phyloP scores from a whole-genome alignment of 2,113 vertebrate species.

The Lepisosteus osseus region DNA sequence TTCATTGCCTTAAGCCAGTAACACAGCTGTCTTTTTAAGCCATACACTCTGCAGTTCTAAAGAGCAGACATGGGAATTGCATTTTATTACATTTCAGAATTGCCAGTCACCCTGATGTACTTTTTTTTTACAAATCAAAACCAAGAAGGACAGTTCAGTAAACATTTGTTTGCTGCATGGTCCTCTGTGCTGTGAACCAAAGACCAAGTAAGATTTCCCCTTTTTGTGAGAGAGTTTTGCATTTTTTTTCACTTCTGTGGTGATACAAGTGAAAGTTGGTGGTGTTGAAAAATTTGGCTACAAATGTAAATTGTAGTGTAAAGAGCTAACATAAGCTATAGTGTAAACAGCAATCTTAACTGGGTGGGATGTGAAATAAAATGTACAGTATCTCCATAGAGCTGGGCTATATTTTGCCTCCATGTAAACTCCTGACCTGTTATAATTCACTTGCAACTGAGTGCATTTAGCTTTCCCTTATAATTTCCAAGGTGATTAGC shows the following conservation, averaged over 20 bases:
- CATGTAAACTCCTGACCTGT: conserved; percentile 1
- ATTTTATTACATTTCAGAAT: not conserved
- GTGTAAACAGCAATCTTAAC: not conserved
- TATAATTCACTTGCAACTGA: not conserved
- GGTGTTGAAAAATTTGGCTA: no score
- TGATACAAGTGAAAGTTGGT: no score
- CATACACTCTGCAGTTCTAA: not conserved
- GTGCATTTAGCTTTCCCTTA: not conserved
- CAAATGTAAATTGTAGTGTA: not conserved
- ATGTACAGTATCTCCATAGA: not conserved
- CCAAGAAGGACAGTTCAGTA: no score
- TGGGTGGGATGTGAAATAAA: not conserved
- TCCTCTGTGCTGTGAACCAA: no score
- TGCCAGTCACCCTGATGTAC: not conserved
- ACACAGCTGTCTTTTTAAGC: conserved; percentile 13
- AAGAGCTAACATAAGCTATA: not conserved
- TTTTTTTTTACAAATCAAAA: not conserved
- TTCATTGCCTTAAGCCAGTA: conserved; percentile 3
- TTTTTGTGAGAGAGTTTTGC: no score
- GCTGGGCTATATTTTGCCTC: not conserved
- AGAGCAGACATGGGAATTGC: conserved; percentile 1
- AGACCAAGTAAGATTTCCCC: no score
- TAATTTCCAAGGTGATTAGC: conserved; percentile 1
- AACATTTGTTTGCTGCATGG: no score
- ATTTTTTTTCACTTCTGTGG: no score